Evolutionary conservation across 2,888 invertebrate species (phyloP), one percentile per base, ranked within the genome.

Genomic region (Spilosoma lubricipeda): DNA sequence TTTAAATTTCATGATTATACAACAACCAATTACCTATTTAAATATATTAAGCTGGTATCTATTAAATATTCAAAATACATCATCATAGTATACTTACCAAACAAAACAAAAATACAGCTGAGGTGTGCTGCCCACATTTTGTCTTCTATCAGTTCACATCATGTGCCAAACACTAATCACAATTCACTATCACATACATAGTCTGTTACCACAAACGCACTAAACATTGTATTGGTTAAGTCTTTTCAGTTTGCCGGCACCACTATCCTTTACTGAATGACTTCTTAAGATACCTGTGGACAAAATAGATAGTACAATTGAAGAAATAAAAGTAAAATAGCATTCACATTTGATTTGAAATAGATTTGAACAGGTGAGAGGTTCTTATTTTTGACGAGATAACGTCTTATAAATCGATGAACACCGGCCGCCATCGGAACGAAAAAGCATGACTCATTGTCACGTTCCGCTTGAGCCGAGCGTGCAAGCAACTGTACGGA

Each of bases 91-190:
- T 20, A 92, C 94, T 95, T 84, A 95, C 95, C 95, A 88, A 95
- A 94, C 90, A 95, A 92, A 90, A 95, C 89, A 84, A 95, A 93
- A 87, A 95, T 91, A 89, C 93, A 95, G 91, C 92, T 93, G 85
- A 95, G 91, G 92, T 92, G 92, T 86, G 92, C 94, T 89, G 94
- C 91, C 95, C 95, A 95, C 95, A 95, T 95, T 82, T 86, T 93
- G 91, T 78, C 75, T n/a, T 80, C 69, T 86, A 79, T 86, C 83
- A 83, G 85, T 90, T 93, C 93, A 95, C 94, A 95, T 95, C 84
- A 91, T 92, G 91, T 87, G 88, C 88, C 86, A 89, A 89, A 84
- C 82, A 88, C 87, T 87, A 81, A 81, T 82, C 91, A 90, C 90
- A 82, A 42, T 84, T 84, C 89, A 87, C 90, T 81, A 75, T 81